Conservation (phyloP, 2,888 invertebrate species). For the Anodontia alba region DNA sequence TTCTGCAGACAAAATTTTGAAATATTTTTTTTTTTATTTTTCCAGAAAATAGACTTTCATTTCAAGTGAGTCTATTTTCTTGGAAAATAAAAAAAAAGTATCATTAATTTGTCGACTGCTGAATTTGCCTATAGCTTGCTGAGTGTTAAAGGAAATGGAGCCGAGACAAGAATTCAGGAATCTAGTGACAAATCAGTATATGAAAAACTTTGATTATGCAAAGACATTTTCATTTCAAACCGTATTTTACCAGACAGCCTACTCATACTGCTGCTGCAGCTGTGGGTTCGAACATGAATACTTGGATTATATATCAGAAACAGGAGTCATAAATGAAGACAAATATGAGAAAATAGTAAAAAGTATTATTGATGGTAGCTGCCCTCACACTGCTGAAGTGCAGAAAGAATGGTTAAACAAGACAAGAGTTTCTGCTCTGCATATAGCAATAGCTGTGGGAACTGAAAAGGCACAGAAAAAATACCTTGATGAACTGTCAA, state of each 20-base stretch:
- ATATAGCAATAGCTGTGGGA: background rate
- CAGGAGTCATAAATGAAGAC: background rate
- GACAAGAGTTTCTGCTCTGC: background rate
- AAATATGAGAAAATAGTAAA: background rate
- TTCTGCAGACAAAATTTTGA: no score
- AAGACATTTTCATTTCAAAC: background rate
- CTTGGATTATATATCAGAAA: background rate
- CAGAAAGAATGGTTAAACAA: background rate
- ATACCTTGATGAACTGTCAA: background rate
- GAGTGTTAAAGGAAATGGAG: background rate
- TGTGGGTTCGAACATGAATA: conserved; percentile 4
- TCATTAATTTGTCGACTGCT: no score
- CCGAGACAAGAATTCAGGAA: background rate
- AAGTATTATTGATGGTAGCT: background rate
- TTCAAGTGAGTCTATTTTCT: no score
- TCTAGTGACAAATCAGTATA: background rate
- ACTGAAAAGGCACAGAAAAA: background rate
- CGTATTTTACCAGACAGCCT: background rate
- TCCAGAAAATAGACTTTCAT: no score
- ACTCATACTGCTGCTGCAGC: background rate
- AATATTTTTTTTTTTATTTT: no score
- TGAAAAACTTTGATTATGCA: background rate
- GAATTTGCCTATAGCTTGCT: no score
- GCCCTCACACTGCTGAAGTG: background rate
- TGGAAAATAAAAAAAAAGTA: no score